Percentiles rank a stretch among this genome's conserved stretches.
phyloP scores from a whole-genome alignment of 1,140 invertebrate genomes.

The Bacillus rossius region DNA sequence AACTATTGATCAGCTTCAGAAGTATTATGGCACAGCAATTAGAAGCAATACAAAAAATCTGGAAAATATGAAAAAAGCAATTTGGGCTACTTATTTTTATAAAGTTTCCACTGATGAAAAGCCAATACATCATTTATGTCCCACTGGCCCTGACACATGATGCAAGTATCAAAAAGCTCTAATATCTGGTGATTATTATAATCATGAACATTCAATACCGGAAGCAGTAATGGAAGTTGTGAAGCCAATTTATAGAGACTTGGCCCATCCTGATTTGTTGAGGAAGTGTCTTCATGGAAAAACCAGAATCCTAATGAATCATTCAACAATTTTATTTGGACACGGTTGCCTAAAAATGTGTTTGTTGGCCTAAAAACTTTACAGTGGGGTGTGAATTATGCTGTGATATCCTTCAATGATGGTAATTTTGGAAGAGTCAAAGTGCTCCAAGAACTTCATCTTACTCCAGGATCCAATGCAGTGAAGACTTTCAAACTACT shows the following conservation, averaged over 20 bases:
- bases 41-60: conserved; percentile 16
- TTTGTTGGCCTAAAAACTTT: conserved; percentile 19
- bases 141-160: conserved; percentile 7
- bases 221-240: conserved; percentile 7
- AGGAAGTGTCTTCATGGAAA: conserved; percentile 10
- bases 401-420: conserved; percentile 17
- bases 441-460: conserved; percentile 5
- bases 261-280: conserved; percentile 8
- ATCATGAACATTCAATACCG: conserved; percentile 12
- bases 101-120: conserved; percentile 19
- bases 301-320: conserved; percentile 14
- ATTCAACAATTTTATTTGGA: conserved; percentile 19
- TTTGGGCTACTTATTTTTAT: conserved; percentile 19
- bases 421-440: conserved; percentile 14
- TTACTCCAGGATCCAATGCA: background rate
- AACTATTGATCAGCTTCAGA: conserved; percentile 20
- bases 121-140: conserved; percentile 13
- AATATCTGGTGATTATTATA: background rate
- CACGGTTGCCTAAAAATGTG: conserved; percentile 15
- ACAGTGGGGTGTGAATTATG: conserved; percentile 9
- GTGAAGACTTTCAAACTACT: background rate
- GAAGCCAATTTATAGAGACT: conserved; percentile 13
- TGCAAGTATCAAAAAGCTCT: conserved; percentile 10
- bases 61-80: conserved; percentile 20
- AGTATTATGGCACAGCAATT: conserved; percentile 26